phyloP scores from a whole-genome alignment of 2,797 vertebrate species.

The Thaleichthys pacificus region DNA sequence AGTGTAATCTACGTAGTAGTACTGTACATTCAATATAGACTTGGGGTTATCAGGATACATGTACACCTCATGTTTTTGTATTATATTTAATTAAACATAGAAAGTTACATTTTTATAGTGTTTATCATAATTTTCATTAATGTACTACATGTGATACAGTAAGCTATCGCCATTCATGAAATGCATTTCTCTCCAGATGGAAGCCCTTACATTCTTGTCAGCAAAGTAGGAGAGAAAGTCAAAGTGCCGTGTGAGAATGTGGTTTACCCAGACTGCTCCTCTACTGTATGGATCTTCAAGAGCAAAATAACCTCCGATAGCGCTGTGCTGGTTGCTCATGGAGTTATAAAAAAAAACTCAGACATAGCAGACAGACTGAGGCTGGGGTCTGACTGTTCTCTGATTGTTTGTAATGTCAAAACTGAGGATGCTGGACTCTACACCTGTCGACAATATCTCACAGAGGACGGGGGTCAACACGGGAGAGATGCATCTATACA shows the following conservation, averaged over 20 bases:
- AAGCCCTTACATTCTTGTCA: background rate
- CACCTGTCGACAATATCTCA: background rate
- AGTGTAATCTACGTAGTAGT: too few relatives aligned
- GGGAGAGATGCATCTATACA: too few relatives aligned
- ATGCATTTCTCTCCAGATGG: background rate
- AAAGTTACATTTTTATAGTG: background rate
- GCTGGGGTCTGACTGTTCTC: slow-evolving; percentile 2
- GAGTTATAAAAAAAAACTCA: background rate
- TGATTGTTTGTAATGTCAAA: background rate
- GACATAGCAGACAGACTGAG: background rate
- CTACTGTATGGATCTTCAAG: background rate
- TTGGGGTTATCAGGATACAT: background rate
- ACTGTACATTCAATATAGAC: background rate
- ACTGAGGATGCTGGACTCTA: background rate
- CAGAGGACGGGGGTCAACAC: background rate
- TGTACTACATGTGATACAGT: background rate
- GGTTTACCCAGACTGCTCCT: slow-evolving; percentile 15
- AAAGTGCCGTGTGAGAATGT: slow-evolving; percentile 5
- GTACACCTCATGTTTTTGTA: background rate
- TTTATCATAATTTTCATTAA: background rate
- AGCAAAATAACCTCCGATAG: background rate
- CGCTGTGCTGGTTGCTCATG: accelerated
- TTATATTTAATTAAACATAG: background rate
- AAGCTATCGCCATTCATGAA: background rate
- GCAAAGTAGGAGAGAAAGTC: background rate